Evolutionary conservation across 2,888 invertebrate species (phyloP).

Genomic region (Subacronicta megacephala): DNA sequence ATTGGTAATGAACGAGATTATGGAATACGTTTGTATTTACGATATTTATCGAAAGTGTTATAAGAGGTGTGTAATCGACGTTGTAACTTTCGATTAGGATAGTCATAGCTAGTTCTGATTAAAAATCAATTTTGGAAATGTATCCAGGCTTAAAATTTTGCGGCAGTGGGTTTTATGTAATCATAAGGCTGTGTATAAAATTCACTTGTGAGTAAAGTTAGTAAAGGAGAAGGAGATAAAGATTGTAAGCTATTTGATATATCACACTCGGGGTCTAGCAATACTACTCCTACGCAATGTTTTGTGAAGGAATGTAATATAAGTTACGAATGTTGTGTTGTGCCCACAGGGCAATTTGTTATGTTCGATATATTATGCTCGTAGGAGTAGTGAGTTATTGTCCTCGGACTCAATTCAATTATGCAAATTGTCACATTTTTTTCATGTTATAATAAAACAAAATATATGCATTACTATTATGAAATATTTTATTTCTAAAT

Average conservation of each 20-base stretch:
- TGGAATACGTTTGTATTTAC: constrained; percentile 45
- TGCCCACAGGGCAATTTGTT: constrained; percentile 75
- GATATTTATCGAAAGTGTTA: constrained; percentile 34
- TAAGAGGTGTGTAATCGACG: constrained; percentile 44
- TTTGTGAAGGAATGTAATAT: constrained; percentile 71
- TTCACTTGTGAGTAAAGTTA: constrained; percentile 78
- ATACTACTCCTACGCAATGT: constrained; percentile 72
- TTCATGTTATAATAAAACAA: constrained; percentile 86
- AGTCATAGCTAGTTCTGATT: constrained; percentile 72
- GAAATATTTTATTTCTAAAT: constrained; percentile 64
- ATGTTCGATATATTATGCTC: constrained; percentile 68
- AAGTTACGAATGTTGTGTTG: constrained; percentile 75
- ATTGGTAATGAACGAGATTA: constrained; percentile 53
- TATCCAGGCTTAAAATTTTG: constrained; percentile 72
- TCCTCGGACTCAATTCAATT: constrained; percentile 77
- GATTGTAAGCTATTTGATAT: constrained; percentile 73
- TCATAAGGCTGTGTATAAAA: constrained; percentile 84
- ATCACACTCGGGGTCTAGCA: constrained; percentile 58
- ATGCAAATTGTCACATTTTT: constrained; percentile 87
- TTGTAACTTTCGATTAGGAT: constrained; percentile 67
- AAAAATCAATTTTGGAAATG: constrained; percentile 64
- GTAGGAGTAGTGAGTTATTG: constrained; percentile 74
- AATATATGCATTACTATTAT: constrained; percentile 86
- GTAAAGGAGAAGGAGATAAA: constrained; percentile 69
- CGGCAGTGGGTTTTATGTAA: constrained; percentile 82